These are phyloP conservation scores for Zonotrichia leucophrys DNA, from an alignment of 2,113 vertebrate genomes.

Conservation along the genomic window DNA sequence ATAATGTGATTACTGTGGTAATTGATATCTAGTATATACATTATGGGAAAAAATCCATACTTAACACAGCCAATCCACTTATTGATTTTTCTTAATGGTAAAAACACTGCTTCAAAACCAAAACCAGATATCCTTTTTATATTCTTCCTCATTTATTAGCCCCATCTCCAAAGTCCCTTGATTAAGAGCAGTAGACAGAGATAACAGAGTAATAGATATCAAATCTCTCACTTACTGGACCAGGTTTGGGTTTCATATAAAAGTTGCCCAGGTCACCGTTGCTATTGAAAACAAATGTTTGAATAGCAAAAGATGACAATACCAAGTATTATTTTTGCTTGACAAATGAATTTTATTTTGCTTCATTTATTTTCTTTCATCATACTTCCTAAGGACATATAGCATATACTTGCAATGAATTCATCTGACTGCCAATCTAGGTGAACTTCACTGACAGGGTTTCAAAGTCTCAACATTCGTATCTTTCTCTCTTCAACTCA, in stretches of 20 bases:
- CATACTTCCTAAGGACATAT: not conserved
- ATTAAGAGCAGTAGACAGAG: constrained; percentile 71
- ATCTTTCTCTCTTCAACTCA: not conserved
- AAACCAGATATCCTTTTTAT: constrained; percentile 76
- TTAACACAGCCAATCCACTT: constrained; percentile 82
- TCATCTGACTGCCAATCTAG: not conserved
- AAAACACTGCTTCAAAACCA: constrained; percentile 75
- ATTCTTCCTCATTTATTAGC: constrained; percentile 59
- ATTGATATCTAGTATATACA: constrained; percentile 89
- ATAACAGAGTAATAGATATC: constrained; percentile 77
- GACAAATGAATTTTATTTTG: not conserved
- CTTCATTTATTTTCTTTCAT: not conserved
- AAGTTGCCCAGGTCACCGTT: constrained; percentile 67
- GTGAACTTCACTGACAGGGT: not conserved
- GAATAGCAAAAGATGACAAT: not conserved
- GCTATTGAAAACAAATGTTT: not conserved
- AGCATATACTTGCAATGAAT: not conserved
- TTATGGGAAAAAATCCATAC: constrained; percentile 82
- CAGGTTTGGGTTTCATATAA: constrained; percentile 76
- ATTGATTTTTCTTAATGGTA: constrained; percentile 91
- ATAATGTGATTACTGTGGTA: constrained; percentile 84
- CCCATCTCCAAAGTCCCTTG: constrained; percentile 69
- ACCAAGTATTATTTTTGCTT: constrained; percentile 3
- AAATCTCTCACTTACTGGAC: constrained; percentile 81
- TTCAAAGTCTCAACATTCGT: not conserved